A percentile compares a stretch with the other conserved stretches of the same genome.
Conservation (phyloP, 2,888 invertebrate species). For the Ectemnius lituratus region DNA sequence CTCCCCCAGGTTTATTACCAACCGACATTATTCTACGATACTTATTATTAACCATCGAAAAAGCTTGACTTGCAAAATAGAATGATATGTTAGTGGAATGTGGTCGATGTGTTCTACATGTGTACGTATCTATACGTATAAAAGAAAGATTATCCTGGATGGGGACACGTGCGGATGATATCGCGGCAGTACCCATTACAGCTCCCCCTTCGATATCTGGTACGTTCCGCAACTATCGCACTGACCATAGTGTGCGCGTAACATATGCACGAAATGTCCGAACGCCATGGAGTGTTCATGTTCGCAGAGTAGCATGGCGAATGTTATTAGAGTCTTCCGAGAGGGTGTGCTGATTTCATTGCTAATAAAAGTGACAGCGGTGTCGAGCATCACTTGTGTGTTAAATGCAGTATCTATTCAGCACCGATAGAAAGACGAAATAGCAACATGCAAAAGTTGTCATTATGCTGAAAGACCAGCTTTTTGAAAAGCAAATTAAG, state of each 20-base stretch:
- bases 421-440: too few species aligned
- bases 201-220: constrained; percentile 4
- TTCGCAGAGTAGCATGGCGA: not conserved
- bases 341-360: not conserved
- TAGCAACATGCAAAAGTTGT: too few species aligned
- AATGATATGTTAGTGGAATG: too few species aligned
- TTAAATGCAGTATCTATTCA: not conserved
- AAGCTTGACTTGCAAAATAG: too few species aligned
- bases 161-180: not conserved
- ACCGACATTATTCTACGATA: too few species aligned
- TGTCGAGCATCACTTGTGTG: not conserved
- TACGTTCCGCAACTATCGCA: not conserved
- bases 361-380: not conserved
- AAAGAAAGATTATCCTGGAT: too few species aligned
- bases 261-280: constrained; percentile 4
- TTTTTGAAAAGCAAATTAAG: too few species aligned
- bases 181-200: not conserved
- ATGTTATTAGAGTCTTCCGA: not conserved
- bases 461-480: too few species aligned
- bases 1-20: too few species aligned
- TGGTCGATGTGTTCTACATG: too few species aligned
- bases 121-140: too few species aligned
- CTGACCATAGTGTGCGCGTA: not conserved
- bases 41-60: too few species aligned
- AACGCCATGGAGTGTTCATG: not conserved